Base-by-base conservation (phyloP, 2,113 vertebrate genomes). In the Beaufortia kweichowensis region DNA sequence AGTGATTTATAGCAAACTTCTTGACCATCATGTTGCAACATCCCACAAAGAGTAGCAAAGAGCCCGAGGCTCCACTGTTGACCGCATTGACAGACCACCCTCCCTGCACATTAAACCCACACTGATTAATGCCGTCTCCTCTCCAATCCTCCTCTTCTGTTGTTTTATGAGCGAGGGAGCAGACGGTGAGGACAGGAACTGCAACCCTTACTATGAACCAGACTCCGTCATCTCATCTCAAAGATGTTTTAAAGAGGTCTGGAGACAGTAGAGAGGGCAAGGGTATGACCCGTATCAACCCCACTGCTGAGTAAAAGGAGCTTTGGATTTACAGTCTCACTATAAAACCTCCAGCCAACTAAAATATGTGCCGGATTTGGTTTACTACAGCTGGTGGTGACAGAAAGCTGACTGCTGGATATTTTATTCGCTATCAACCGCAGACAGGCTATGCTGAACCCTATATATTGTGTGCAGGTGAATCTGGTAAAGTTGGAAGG, bases 61-160 rank as follows among this genome's bases (percentile, higher is more conserved):
- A 60, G 24, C 35, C 39, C 19, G 19, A 68, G 64, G 19, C 53
- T 56, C 50, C 2, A 43, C 48, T 50, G 2, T 50, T 57, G 46
- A 65, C 21, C 61, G 19, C 62, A n/a, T 31, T 3, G 11, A 28
- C 21, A 31, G 85, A 85, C 80, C 83, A 84, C 78, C 79, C 79
- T 41, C 43, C 7, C 43, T 73, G 33, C 15, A 48, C 64, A 53
- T 81, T 84, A 78, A 84, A 82, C 73, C 77, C 67, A 31, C 23
- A 57, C n/a, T 81, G 83, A 87, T 86, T 84, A 81, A 87, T 84
- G 78, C 29, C 31, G 23, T 39, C 19, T 69, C 64, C 26, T 78
- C 74, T 68, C 65, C 68, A 83, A 65, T 76, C 80, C 28, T 68
- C 31, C 83, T 80, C 60, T 71, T 83, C 79, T 74, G 61, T 57